Evolutionary conservation across 1,140 invertebrate species (phyloP), one percentile per base, ranked within the genome.

Genomic region (Panagrolaimus sp.): DNA sequence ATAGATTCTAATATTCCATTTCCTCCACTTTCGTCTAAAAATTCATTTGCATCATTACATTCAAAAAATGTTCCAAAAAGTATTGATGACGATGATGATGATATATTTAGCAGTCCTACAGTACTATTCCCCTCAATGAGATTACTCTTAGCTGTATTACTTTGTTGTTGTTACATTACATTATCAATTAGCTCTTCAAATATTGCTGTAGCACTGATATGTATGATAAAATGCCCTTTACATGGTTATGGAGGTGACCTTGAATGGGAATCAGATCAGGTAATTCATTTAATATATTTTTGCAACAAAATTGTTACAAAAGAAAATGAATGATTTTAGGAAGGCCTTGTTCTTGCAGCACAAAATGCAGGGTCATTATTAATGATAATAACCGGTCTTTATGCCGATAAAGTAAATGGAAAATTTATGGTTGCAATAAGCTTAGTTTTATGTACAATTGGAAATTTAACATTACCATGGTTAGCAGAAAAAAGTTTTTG

Each of bases 161-260:
- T 81, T 9, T 81, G 78, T 57, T 81, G 78, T 45, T 82, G 80
- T 63, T 81, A 83, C 51, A 82, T 81, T 44, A 75, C 80, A 4
- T 61, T 81, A 27, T 81, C 80, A 4, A 78, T 82, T 48, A 73
- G 67, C 9, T 77, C 79, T 0, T 81, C 78, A 13, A 81, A 81
- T 65, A 76, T 81, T 20, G 78, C 79, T n/a, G 79, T 81, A 25
- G 79, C 80, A 23, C 51, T 81, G 14, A 81, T 81, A 46, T 81
- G 79, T 62, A 81, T 81, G 79, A 81, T 79, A 11, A 77, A 71
- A n/a, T 81, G 79, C 47, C 80, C 80, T n/a, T 43, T 76, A 13
- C 75, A 81, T 64, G 81, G 73, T 20, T 81, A 81, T 48, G 70
- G 69, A 7, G 79, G 81, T 13, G 74, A 79, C 45, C 43, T 81